A percentile compares a stretch with the other conserved stretches of the same genome.
Conservation (phyloP, 2,797 vertebrate genomes). For the Bradypodion pumilum region DNA sequence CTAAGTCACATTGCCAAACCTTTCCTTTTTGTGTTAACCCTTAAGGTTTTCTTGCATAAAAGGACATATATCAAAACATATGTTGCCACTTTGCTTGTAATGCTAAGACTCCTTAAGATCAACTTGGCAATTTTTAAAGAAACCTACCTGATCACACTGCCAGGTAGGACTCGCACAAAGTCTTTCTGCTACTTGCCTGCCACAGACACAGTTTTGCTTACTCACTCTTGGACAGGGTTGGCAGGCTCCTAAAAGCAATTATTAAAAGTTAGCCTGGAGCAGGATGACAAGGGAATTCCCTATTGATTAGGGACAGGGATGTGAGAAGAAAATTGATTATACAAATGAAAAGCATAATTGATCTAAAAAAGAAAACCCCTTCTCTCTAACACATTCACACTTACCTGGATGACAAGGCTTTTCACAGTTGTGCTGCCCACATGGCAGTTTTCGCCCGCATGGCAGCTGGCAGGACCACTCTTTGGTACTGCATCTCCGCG, state of each 20-base stretch:
- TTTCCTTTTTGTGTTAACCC: neutral
- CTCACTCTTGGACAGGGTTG: slow-evolving; percentile 89
- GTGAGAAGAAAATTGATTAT: neutral
- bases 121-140: neutral
- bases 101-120: neutral
- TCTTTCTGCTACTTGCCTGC: slow-evolving; percentile 79
- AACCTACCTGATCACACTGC: slow-evolving; percentile 85
- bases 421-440: slow-evolving; percentile 87
- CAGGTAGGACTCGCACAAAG: slow-evolving; percentile 88
- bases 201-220: slow-evolving; percentile 88
- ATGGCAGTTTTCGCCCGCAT: slow-evolving; percentile 81
- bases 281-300: neutral
- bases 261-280: neutral
- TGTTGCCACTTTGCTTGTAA: neutral
- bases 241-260: slow-evolving; percentile 79
- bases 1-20: neutral
- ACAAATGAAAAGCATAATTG: neutral
- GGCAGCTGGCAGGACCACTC: slow-evolving; percentile 85
- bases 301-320: too few species aligned
- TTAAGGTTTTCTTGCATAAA: neutral
- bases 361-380: neutral
- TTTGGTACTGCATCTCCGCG: slow-evolving; percentile 92
- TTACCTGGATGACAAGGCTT: slow-evolving; percentile 88
- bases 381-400: neutral
- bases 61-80: too few species aligned